Evolutionary conservation across 2,888 invertebrate genomes (phyloP).

Genomic region (Eupithecia centaureata): DNA sequence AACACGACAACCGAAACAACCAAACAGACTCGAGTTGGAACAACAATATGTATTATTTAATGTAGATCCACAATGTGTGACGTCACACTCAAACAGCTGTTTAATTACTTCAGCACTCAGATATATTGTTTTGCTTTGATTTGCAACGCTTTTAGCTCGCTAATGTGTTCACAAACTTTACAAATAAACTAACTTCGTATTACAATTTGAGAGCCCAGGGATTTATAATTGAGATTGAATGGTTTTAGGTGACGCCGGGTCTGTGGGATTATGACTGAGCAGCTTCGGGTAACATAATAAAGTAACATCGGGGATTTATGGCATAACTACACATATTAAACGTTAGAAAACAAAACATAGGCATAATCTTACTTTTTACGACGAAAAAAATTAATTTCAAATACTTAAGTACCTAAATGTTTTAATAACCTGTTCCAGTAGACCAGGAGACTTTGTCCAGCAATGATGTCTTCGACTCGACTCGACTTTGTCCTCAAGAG

Average conservation of each 20-base stretch:
- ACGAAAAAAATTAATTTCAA: neutral
- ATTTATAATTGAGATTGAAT: slow-evolving; percentile 1
- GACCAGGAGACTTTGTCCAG: neutral
- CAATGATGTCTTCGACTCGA: too few relatives aligned
- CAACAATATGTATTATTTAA: neutral
- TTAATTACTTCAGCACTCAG: slow-evolving; percentile 17
- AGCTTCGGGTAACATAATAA: neutral
- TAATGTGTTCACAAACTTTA: neutral
- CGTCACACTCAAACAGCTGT: slow-evolving; percentile 15
- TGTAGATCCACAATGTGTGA: slow-evolving; percentile 9
- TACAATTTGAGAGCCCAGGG: neutral
- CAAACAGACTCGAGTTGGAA: slow-evolving; percentile 15
- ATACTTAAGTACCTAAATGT: too few relatives aligned
- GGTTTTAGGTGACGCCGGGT: neutral
- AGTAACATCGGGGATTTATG: neutral
- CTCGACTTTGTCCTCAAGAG: too few relatives aligned
- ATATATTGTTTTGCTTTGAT: slow-evolving; percentile 21
- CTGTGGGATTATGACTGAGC: neutral
- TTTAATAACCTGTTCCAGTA: neutral
- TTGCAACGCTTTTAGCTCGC: slow-evolving; percentile 8
- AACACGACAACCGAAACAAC: neutral
- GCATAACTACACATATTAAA: too few relatives aligned
- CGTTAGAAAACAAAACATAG: neutral
- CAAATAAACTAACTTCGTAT: neutral
- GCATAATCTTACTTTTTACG: neutral